Base-by-base conservation (phyloP, 1,140 invertebrate genomes). In the Ceratosolen solmsi region DNA sequence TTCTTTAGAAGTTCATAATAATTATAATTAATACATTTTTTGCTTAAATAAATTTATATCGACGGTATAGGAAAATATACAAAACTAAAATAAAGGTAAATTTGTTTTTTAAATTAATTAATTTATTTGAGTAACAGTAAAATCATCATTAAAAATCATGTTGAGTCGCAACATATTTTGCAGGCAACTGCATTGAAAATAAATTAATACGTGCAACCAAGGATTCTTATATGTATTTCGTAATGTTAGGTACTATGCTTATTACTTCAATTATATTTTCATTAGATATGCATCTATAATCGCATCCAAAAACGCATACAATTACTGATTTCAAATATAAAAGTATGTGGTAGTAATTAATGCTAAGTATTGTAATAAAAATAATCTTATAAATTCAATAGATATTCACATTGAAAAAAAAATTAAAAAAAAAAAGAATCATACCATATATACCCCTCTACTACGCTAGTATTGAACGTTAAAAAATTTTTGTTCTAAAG, bases 71-170 rank as follows among this genome's bases (percentile, higher is more conserved):
- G n/a, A n/a, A n/a, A n/a, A n/a, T n/a, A n/a, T n/a, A n/a, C n/a
- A n/a, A n/a, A n/a, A n/a, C n/a, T n/a, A 33, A 73, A 54, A 15
- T 33, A 79, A 36, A 70, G n/a, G 11, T 27, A 79, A n/a, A 49
- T 7, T 36, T n/a, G 27, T 54, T 17, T 25, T 73, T 65, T 81
- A 3, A 71, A 68, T 56, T 46, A 83, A 56, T 79, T 75, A 41
- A 79, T 86, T 85, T 87, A 87, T 84, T 85, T 41, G 82, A 83
- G 84, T 83, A 84, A 83, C 84, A 84, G 77, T 83, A 84, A 54
- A 80, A 83, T 86, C 73, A 68, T 79, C 84, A 83, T 79, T 79
- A 82, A 83, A 79, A 82, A 79, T 38, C 60, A 78, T 68, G 54
- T 74, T 56, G 74, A 60, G 51, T 82, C 76, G 78, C 56, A 84